Base-by-base conservation (phyloP, 2,888 invertebrate species). In the Synanthedon tipuliformis region DNA sequence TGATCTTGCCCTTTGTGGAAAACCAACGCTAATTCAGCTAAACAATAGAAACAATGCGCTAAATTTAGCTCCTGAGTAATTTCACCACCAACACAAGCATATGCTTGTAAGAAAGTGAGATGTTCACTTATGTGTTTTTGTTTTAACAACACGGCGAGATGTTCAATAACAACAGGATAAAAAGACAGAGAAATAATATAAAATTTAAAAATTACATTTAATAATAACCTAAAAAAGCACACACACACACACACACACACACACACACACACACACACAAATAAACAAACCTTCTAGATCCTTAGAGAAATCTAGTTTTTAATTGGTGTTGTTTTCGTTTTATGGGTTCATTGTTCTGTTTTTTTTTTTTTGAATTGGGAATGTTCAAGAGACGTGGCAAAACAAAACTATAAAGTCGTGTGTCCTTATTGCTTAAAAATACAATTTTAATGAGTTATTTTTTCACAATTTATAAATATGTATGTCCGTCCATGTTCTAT, bases 1-100 rank as follows among this genome's bases (percentile, higher is more conserved):
- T 60, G 58, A 61, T 64, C 63, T 61, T 61, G 66, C 58, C 66
- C 67, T 65, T 59, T 59, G 64, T 60, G 55, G 40, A 53, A 50
- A 56, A 51, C 50, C 55, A 52, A 51, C 34, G 51, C 45, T 55
- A 52, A 54, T 54, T 52, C 48, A 27, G 51, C 51, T 56, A 54
- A 49, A 56, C 53, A 56, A 56, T 56, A 53, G 54, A 50, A 41
- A 45, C 27, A 54, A 51, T 40, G 51, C 18, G 41, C 54, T 53
- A 54, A 52, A 52, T 45, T 45, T 45, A 45, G 45, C n/a, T 15
- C 45, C 7, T 45, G 45, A 45, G 13, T 45, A 45, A 45, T 34
- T 34, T 34, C 45, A 45, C 45, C 8, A 3, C n/a, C 11, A n/a
- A 45, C 45, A 45, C 15, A 45, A 45, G 13, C 13, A 45, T 45